phyloP scores from a whole-genome alignment of 2,888 invertebrate genomes.

The Diarsia dahlii region DNA sequence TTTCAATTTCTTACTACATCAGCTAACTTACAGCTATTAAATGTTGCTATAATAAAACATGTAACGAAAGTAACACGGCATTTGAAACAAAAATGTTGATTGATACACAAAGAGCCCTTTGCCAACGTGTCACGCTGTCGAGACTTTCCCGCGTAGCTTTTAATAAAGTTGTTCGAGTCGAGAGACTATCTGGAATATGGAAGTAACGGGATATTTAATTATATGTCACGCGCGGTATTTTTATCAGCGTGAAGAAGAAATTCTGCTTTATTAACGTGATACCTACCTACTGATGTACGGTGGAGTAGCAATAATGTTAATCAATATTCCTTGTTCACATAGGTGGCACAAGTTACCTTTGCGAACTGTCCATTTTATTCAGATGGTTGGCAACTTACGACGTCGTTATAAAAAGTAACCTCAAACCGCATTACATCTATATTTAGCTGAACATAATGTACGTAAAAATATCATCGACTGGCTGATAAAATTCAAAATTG shows the following conservation, averaged over 20 bases:
- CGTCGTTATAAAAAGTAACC: not conserved
- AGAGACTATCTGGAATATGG: not conserved
- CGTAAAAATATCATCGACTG: not conserved
- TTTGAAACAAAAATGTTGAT: conserved; percentile 15
- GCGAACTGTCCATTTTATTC: not conserved
- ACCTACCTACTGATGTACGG: not conserved
- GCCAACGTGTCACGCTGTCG: not conserved
- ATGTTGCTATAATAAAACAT: not conserved
- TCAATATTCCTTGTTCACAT: not conserved
- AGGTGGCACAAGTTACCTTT: not conserved
- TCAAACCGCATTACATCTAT: not conserved
- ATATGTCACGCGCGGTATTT: conserved; percentile 18
- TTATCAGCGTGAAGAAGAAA: conserved; percentile 16
- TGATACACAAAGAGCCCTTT: conserved; percentile 24
- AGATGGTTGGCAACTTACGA: not conserved
- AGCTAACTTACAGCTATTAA: not conserved
- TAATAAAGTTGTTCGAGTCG: conserved; percentile 25
- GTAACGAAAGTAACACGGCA: not conserved
- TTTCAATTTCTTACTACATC: not conserved
- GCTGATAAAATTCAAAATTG: not conserved
- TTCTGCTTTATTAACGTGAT: not conserved
- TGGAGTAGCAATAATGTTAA: not conserved
- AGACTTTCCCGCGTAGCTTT: conserved; percentile 10
- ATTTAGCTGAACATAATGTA: not conserved
- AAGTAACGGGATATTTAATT: conserved; percentile 21